Evolutionary conservation across 2,888 invertebrate genomes (phyloP).

Genomic region (Melikaiella ostensackeni): DNA sequence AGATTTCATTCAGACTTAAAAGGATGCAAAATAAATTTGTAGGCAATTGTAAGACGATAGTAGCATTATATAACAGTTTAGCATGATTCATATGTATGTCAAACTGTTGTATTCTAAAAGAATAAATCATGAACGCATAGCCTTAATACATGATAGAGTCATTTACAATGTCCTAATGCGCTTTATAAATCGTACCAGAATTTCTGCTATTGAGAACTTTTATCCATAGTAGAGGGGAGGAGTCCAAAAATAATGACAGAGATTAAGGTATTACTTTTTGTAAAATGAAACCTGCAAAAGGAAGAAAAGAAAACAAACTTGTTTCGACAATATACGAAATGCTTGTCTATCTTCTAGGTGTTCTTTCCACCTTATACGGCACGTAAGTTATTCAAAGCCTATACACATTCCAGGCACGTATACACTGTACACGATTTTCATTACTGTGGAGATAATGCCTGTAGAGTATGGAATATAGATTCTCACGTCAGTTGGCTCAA

Average conservation of each 20-base stretch:
- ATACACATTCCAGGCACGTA: constrained; percentile 13
- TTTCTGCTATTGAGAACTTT: no score
- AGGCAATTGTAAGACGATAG: neutral
- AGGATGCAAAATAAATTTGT: neutral
- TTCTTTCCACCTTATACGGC: neutral
- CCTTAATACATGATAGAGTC: neutral
- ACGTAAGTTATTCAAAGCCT: neutral
- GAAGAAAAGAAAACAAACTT: neutral
- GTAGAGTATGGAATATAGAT: neutral
- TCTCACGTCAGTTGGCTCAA: neutral
- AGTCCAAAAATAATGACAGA: no score
- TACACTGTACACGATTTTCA: neutral
- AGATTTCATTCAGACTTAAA: neutral
- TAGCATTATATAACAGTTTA: neutral
- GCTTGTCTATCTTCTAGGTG: neutral
- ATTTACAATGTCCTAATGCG: no score
- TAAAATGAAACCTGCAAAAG: no score
- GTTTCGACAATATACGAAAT: neutral
- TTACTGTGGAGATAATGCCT: neutral
- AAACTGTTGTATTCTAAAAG: neutral
- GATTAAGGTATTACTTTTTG: no score
- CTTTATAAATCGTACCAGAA: no score
- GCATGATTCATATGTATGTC: neutral
- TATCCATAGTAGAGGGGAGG: no score
- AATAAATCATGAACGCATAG: neutral